Evolutionary conservation across 2,113 vertebrate species (phyloP).

Genomic region (Hydropotes inermis): DNA sequence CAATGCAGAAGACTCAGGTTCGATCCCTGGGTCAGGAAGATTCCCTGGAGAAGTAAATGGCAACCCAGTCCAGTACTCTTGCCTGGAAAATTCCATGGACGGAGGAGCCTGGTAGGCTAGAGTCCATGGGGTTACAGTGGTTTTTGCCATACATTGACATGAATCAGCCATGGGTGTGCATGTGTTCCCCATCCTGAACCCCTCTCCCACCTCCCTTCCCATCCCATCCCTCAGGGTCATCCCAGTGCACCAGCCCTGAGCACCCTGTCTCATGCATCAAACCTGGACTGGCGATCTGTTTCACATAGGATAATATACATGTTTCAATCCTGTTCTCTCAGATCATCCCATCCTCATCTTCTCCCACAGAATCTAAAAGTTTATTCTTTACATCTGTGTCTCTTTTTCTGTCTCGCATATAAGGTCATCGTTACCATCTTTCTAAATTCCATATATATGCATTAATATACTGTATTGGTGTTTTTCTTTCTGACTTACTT

Average conservation of each 20-base stretch:
- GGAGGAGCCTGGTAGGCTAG: no score
- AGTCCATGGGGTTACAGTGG: background rate
- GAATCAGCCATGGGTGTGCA: background rate
- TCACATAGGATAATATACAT: background rate
- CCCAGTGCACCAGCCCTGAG: background rate
- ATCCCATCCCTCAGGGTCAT: background rate
- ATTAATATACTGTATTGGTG: background rate
- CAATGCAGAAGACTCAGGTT: no score
- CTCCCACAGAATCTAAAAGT: background rate
- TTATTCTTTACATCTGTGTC: background rate
- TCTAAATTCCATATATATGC: background rate
- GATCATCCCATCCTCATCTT: background rate
- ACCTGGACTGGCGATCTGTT: fast-evolving
- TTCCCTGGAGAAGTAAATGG: no score
- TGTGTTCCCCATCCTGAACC: background rate
- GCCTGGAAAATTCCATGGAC: no score
- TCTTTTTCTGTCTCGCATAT: background rate
- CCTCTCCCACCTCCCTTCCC: background rate
- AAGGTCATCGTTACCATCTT: background rate
- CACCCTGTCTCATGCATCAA: background rate
- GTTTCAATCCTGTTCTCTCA: background rate
- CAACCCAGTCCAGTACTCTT: no score
- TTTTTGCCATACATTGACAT: background rate
- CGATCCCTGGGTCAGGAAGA: no score
- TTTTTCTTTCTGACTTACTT: background rate